Evolutionary conservation across 1,140 invertebrate species (phyloP).

Genomic region (Augochlora pura): DNA sequence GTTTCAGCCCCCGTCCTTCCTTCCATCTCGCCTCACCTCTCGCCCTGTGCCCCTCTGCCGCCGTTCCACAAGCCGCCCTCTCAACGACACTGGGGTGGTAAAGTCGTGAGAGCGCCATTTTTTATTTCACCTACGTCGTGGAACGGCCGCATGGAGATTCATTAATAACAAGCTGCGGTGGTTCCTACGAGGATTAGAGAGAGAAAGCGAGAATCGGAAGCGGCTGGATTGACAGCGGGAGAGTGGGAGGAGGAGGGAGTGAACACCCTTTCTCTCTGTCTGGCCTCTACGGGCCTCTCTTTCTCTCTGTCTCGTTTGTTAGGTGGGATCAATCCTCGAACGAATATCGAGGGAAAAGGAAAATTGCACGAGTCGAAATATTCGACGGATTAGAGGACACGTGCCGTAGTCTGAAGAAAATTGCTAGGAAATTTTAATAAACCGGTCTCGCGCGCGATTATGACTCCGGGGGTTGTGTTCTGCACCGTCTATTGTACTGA

Average conservation of each 20-base stretch:
- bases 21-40: conserved; percentile 60
- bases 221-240: not conserved
- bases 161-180: conserved; percentile 70
- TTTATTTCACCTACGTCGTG: conserved; percentile 66
- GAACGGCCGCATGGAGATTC: conserved; percentile 64
- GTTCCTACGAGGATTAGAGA: conserved; percentile 66
- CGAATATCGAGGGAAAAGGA: conserved; percentile 35
- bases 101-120: conserved; percentile 72
- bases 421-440: conserved; percentile 51
- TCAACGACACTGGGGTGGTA: conserved; percentile 69
- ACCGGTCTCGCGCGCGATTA: not conserved
- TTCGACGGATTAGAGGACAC: conserved; percentile 52
- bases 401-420: conserved; percentile 36
- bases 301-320: conserved; percentile 33
- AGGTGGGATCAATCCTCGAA: conserved; percentile 43
- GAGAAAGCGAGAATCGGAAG: conserved; percentile 35
- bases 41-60: conserved; percentile 54
- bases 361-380: conserved; percentile 40
- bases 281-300: no score
- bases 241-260: no score
- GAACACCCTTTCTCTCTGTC: no score
- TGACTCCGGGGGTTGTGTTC: not conserved
- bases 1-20: conserved; percentile 65
- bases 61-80: conserved; percentile 54
- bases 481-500: not conserved